These are phyloP conservation scores for Peromyscus maniculatus DNA, from an alignment of 2,113 vertebrate genomes.

Conservation along the genomic window DNA sequence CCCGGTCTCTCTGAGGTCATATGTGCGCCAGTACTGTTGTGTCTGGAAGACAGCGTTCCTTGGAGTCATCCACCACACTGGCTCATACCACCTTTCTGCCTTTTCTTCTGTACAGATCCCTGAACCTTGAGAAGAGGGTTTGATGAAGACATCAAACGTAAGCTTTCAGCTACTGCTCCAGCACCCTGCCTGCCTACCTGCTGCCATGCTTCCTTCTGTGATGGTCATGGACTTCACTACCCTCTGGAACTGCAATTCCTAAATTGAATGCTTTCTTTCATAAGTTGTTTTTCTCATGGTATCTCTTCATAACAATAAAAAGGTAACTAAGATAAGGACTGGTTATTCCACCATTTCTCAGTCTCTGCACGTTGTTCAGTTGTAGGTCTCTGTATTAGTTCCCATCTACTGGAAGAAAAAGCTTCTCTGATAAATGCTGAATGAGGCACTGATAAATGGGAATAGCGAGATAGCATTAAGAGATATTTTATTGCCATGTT, in stretches of 20 bases:
- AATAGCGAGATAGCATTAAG: background rate
- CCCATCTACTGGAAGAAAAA: background rate
- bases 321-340: background rate
- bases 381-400: too few relatives aligned
- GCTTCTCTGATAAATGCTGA: background rate
- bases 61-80: background rate
- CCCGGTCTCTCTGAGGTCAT: background rate
- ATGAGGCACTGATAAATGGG: background rate
- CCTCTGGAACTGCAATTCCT: background rate
- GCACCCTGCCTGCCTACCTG: background rate
- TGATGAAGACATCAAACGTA: background rate
- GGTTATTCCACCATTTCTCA: background rate
- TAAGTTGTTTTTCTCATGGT: background rate
- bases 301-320: background rate
- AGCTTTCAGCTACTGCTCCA: background rate
- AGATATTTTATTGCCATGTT: background rate
- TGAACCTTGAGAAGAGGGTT: background rate
- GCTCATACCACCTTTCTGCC: background rate
- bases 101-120: background rate
- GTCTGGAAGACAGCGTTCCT: background rate
- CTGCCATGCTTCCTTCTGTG: background rate
- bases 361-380: background rate
- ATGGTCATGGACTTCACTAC: background rate
- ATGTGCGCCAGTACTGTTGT: background rate
- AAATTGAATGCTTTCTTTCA: background rate